These are phyloP conservation scores for Cephalotes varians DNA, from an alignment of 2,888 invertebrate genomes.

Conservation along the genomic window DNA sequence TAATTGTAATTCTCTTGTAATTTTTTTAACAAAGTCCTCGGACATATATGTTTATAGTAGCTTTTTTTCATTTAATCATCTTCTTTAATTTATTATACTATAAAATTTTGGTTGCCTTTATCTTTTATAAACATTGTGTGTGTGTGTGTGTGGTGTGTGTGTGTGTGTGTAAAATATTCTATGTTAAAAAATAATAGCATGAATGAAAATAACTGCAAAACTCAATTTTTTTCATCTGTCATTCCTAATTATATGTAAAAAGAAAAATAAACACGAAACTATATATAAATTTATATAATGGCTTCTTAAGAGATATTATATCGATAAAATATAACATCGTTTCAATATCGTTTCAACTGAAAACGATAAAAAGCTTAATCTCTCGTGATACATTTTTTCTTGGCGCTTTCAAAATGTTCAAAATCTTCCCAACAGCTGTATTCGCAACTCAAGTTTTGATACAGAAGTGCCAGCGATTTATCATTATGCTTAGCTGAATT, in stretches of 20 bases:
- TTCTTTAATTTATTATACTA: not conserved
- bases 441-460: not conserved
- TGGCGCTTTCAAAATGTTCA: not conserved
- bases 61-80: not conserved
- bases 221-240: not conserved
- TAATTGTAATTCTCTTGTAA: not conserved
- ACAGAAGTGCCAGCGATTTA: slow-evolving; percentile 53
- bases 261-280: too few relatives aligned
- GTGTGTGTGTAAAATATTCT: too few relatives aligned
- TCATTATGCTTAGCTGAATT: slow-evolving; percentile 70
- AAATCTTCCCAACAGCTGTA: not conserved
- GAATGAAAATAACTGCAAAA: not conserved
- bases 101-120: not conserved
- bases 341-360: not conserved
- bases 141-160: too few relatives aligned
- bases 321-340: not conserved
- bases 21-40: not conserved
- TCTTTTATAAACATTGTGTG: not conserved
- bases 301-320: not conserved
- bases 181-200: not conserved
- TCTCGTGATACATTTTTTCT: not conserved
- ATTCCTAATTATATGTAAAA: not conserved
- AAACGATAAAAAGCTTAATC: not conserved
- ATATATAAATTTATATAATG: not conserved
- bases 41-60: not conserved